These are phyloP conservation scores for Microctonus hyperodae DNA, from an alignment of 2,888 invertebrate genomes.

Conservation along the genomic window DNA sequence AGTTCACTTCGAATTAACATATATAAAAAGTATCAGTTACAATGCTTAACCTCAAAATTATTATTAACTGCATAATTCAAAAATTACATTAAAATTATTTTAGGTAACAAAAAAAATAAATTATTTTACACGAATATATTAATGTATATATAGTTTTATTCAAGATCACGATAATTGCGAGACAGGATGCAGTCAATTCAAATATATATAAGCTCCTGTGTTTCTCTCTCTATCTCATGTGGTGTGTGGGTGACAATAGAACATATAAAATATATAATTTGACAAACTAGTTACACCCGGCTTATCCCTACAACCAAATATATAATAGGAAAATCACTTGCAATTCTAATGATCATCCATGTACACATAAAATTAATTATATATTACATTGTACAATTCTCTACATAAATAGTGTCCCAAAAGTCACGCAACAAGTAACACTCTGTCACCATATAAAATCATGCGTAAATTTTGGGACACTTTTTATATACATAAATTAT, in stretches of 20 bases:
- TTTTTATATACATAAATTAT: no score
- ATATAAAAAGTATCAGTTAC: neutral
- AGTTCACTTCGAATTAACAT: no score
- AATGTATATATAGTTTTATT: conserved; percentile 1
- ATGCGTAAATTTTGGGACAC: no score
- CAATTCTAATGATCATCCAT: neutral
- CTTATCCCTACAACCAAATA: neutral
- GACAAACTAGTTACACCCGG: conserved; percentile 20
- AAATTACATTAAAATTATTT: no score
- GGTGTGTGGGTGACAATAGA: conserved; percentile 27
- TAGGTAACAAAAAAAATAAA: conserved; percentile 23
- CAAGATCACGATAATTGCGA: conserved; percentile 38
- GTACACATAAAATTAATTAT: neutral
- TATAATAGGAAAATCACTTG: conserved; percentile 14
- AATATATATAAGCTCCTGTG: conserved; percentile 32
- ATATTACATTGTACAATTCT: no score
- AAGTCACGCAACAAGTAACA: no score
- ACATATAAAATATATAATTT: conserved; percentile 18
- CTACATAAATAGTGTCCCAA: no score
- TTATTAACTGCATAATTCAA: no score
- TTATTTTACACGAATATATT: conserved; percentile 42
- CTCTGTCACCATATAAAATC: no score
- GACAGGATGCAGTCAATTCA: conserved; percentile 61
- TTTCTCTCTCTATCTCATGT: conserved; percentile 25
- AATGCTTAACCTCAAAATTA: no score